A percentile compares a stretch with the other conserved stretches of the same genome.
Conservation (phyloP, 1,140 invertebrate species). For the Lasioglossum albipes region DNA sequence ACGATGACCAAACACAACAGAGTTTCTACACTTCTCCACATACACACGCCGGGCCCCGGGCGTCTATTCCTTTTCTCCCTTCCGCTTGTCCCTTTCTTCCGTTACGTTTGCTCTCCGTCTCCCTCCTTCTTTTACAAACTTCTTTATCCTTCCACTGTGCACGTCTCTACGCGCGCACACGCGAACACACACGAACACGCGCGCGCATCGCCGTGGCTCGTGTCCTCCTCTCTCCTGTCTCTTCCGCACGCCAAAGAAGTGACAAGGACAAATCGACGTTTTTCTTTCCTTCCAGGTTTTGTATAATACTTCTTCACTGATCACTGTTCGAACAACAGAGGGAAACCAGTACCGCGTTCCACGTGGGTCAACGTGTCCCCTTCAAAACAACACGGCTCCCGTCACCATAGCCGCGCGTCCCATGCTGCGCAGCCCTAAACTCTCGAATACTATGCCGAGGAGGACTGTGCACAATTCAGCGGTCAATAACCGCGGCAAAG, state of each 20-base stretch:
- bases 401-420: conserved; percentile 4
- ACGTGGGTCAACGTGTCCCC: conserved; percentile 49
- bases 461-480: background rate
- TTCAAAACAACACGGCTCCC: conserved; percentile 34
- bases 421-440: conserved; percentile 23
- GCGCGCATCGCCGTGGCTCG: conserved; percentile 4
- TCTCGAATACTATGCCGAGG: too few species aligned
- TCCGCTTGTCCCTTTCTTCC: conserved; percentile 2
- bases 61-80: conserved; percentile 34
- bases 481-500: background rate
- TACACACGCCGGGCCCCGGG: conserved; percentile 8
- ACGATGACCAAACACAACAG: conserved; percentile 39
- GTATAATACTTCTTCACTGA: too few species aligned
- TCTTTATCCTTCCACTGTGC: background rate
- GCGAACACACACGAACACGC: too few species aligned
- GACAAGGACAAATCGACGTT: too few species aligned
- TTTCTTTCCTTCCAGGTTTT: too few species aligned
- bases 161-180: background rate
- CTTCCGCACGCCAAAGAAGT: background rate
- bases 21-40: too few species aligned
- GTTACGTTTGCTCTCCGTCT: background rate
- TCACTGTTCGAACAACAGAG: background rate
- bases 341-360: conserved; percentile 30
- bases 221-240: conserved; percentile 5
- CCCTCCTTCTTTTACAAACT: background rate